Evolutionary conservation across 2,113 vertebrate genomes (phyloP).

Genomic region (Chionodraco myersi): DNA sequence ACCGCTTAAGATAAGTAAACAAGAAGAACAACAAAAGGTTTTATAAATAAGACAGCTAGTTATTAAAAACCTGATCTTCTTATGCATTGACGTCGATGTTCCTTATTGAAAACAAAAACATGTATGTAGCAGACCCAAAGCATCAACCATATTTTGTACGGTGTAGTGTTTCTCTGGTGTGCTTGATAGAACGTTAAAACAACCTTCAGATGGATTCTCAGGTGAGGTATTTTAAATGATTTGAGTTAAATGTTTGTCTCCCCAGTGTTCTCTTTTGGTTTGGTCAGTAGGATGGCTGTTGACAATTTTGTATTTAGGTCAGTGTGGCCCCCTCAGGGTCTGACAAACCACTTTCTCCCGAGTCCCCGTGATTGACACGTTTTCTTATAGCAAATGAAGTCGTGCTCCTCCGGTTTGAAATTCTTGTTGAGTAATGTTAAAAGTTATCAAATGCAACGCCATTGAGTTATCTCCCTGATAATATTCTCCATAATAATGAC

Average conservation of each 20-base stretch:
- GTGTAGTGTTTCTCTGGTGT: neutral
- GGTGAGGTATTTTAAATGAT: slow-evolving; percentile 21
- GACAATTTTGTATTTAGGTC: slow-evolving; percentile 86
- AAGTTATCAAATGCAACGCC: slow-evolving; percentile 71
- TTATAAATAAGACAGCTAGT: slow-evolving; percentile 40
- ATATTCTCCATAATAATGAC: slow-evolving; percentile 9
- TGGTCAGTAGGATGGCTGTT: slow-evolving; percentile 77
- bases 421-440: slow-evolving; percentile 78
- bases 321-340: slow-evolving; percentile 81
- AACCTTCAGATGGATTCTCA: neutral
- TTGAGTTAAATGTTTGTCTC: slow-evolving; percentile 66
- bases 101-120: neutral
- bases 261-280: slow-evolving; percentile 51
- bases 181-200: slow-evolving; percentile 22
- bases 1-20: slow-evolving; percentile 9
- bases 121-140: slow-evolving; percentile 10
- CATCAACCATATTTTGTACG: neutral
- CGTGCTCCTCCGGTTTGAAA: slow-evolving; percentile 78
- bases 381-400: slow-evolving; percentile 80
- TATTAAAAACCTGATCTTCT: slow-evolving; percentile 7
- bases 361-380: slow-evolving; percentile 82
- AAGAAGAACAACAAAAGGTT: slow-evolving; percentile 49
- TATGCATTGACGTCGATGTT: neutral
- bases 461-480: slow-evolving; percentile 32
- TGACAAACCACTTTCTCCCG: slow-evolving; percentile 81